phyloP scores from a whole-genome alignment of 1,140 invertebrate genomes.

The Temnothorax longispinosus region DNA sequence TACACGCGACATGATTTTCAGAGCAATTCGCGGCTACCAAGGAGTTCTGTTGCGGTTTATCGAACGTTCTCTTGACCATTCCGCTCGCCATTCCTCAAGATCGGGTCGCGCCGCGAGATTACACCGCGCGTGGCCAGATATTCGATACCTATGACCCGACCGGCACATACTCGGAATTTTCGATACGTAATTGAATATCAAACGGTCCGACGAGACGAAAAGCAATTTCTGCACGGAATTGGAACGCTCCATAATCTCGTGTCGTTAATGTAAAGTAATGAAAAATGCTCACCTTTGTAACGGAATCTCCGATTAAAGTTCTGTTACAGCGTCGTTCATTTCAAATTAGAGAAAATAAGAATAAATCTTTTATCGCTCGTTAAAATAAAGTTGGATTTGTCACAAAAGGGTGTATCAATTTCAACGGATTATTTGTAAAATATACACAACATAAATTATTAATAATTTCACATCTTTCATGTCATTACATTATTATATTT shows the following conservation, averaged over 20 bases:
- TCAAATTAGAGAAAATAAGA: neutral
- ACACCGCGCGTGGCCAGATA: constrained; percentile 53
- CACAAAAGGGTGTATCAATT: neutral
- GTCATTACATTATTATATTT: neutral
- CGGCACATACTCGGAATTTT: constrained; percentile 63
- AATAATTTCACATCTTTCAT: neutral
- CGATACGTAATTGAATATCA: constrained; percentile 66
- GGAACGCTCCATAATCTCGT: neutral
- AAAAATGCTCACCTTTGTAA: constrained; percentile 39
- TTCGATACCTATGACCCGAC: constrained; percentile 48
- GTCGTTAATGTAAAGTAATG: constrained; percentile 29
- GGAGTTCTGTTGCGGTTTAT: constrained; percentile 54
- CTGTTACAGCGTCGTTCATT: neutral
- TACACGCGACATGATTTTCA: constrained; percentile 33
- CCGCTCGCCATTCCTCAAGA: constrained; percentile 68
- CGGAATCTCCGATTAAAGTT: constrained; percentile 48
- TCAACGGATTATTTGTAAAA: neutral
- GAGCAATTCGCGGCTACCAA: constrained; percentile 11
- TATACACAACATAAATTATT: neutral
- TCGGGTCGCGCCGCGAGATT: constrained; percentile 64
- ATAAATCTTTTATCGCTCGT: neutral
- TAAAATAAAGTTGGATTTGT: neutral
- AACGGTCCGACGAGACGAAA: constrained; percentile 23
- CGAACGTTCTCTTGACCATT: constrained; percentile 47
- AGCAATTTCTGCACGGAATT: neutral